phyloP scores from a whole-genome alignment of 2,113 vertebrate genomes.

The Fregata magnificens region DNA sequence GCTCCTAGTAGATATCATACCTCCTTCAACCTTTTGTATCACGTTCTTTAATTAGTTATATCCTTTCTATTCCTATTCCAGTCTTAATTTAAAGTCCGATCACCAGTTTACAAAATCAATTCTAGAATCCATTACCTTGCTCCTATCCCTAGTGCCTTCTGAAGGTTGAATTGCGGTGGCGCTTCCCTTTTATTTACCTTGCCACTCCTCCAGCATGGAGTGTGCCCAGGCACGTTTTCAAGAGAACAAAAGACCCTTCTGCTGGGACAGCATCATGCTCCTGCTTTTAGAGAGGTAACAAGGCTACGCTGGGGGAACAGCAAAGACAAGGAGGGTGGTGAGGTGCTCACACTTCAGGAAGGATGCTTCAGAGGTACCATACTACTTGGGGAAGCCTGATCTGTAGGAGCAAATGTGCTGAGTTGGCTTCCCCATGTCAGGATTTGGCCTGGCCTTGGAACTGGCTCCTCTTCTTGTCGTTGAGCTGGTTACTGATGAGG shows the following conservation, averaged over 20 bases:
- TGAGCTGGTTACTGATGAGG: not conserved
- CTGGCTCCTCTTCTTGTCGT: not conserved
- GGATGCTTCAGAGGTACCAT: not conserved
- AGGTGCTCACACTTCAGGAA: not conserved
- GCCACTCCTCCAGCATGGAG: not conserved
- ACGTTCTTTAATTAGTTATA: constrained; percentile 28
- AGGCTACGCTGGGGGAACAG: not conserved
- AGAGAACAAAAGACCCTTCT: not conserved
- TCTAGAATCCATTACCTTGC: not conserved
- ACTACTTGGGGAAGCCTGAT: not conserved
- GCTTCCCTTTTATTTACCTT: not conserved
- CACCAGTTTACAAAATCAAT: constrained; percentile 34
- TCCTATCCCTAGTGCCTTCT: constrained; percentile 15
- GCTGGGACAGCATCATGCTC: not conserved
- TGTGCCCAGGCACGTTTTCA: not conserved
- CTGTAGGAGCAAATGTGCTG: not conserved
- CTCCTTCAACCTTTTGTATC: not conserved
- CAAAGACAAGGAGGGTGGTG: not conserved
- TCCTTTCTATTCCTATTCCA: constrained; percentile 29
- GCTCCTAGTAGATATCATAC: not conserved
- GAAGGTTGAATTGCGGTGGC: not conserved
- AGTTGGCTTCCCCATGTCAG: not conserved
- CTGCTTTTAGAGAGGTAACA: not conserved
- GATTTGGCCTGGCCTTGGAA: not conserved
- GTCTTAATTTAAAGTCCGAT: constrained; percentile 56